A percentile compares a stretch with the other conserved stretches of the same genome.
phyloP scores from a whole-genome alignment of 2,113 vertebrate species.

The Macroglossus sobrinus region DNA sequence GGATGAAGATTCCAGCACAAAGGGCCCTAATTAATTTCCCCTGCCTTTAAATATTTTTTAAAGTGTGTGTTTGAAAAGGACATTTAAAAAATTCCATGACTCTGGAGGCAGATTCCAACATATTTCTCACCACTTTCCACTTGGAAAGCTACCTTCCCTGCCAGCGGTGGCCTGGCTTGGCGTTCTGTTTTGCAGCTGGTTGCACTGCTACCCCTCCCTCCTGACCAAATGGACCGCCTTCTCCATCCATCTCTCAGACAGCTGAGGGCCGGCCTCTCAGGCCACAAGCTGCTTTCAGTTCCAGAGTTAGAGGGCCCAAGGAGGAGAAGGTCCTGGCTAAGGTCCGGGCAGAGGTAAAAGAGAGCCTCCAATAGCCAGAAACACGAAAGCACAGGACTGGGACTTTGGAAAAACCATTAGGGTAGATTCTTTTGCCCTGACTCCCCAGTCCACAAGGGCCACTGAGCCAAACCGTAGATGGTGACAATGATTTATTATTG shows the following conservation, averaged over 20 bases:
- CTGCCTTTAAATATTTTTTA: conserved; percentile 60
- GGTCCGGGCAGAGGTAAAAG: not conserved
- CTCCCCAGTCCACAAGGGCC: not conserved
- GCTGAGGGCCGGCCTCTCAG: not conserved
- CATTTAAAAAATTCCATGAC: conserved; percentile 43
- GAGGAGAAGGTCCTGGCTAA: not conserved
- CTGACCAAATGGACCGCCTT: accelerated
- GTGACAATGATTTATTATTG: conserved; percentile 26
- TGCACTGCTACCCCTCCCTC: not conserved
- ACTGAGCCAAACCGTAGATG: not conserved
- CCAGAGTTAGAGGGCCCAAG: not conserved
- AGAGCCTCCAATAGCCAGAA: not conserved
- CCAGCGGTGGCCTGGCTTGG: not conserved
- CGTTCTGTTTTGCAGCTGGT: not conserved
- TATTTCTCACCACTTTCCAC: conserved; percentile 29
- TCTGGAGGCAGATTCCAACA: conserved; percentile 39
- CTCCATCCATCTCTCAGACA: not conserved
- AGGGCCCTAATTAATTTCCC: conserved; percentile 60
- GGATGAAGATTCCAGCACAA: conserved; percentile 15
- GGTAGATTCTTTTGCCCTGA: conserved; percentile 43
- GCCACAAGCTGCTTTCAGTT: not conserved
- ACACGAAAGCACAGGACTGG: not conserved
- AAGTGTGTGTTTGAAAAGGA: conserved; percentile 59
- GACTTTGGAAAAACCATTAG: conserved; percentile 55
- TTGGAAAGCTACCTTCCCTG: conserved; percentile 33